These are phyloP conservation scores for Pristionchus maxplancki DNA, from an alignment of 2,888 invertebrate species.

Conservation along the genomic window DNA sequence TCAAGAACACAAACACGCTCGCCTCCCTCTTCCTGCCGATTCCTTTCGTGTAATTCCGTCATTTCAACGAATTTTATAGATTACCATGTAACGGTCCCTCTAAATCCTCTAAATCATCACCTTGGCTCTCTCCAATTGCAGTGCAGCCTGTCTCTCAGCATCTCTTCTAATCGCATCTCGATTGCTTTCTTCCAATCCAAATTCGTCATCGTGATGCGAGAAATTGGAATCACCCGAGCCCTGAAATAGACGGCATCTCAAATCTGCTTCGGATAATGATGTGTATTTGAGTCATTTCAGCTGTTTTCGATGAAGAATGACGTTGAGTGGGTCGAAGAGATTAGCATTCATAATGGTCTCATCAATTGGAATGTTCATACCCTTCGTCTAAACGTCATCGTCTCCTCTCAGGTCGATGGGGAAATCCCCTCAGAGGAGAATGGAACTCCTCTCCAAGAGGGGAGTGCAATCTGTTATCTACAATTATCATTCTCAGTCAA, in stretches of 20 bases:
- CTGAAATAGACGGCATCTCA: conserved; percentile 53
- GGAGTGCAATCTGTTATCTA: conserved; percentile 13
- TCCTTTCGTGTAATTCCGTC: background rate
- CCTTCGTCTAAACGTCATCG: conserved; percentile 38
- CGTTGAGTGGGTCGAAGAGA: background rate
- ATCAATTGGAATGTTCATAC: no score
- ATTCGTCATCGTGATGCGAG: conserved; percentile 72
- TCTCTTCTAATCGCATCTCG: conserved; percentile 75
- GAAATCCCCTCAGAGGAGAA: conserved; percentile 25
- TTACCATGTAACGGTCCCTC: background rate
- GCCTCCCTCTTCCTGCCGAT: background rate
- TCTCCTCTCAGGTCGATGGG: background rate
- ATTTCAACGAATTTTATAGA: background rate
- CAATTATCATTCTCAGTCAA: background rate
- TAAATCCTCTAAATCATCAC: conserved; percentile 53
- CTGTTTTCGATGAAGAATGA: background rate
- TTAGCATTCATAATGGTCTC: no score
- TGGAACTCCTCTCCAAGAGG: background rate
- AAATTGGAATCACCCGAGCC: conserved; percentile 77
- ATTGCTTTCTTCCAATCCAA: conserved; percentile 74
- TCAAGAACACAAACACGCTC: background rate
- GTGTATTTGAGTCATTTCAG: background rate
- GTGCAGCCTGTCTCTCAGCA: conserved; percentile 74
- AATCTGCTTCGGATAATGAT: background rate
- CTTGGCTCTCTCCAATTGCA: conserved; percentile 76